Evolutionary conservation across 2,113 vertebrate species (phyloP), one percentile per base, ranked within the genome.

Genomic region (Sinocyclocheilus anshuiensis): DNA sequence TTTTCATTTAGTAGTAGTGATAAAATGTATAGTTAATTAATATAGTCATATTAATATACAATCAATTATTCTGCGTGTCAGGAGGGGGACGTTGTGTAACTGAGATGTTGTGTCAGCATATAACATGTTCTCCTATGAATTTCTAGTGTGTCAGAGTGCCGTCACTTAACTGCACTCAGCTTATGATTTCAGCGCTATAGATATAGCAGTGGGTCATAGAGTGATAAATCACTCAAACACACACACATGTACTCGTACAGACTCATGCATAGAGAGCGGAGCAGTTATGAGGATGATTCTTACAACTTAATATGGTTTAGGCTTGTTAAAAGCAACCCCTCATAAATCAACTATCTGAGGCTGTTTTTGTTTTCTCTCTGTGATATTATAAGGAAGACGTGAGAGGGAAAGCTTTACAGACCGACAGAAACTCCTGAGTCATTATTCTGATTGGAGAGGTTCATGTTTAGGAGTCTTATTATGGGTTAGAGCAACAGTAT

Each of bases 301-400:
- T 93, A 92, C 93, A 92, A 93, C 91, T 94, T 93, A 92, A 90
- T 91, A 87, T 89, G 84, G 87, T 92, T 90, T 91, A 86, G 45
- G 89, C 92, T 93, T 92, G 91, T 93, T 93, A 94, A 93, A 91
- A 89, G 24, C 90, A 89, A 91, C 88, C 89, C 84, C 93, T 92
- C 92, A 86, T 95, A 94, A 95, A 95, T 91, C 91, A 84, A 86
- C 76, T 7, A 87, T 81, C 83, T 89, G 89, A 91, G 61, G 88
- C 77, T 26, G 39, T 93, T 94, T 94, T 94, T 92, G 94, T 94
- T 93, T 94, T 94, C 15, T 67, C 24, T 20, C 61, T 67, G 26
- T 67, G n/a, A 81, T 81, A 65, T 45, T 81, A 65, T 18, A 15
- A 65, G 12, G 20, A 63, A 22, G 20, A 63, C 18, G n/a, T 2